Percentiles rank a stretch among this genome's conserved stretches.
These are phyloP conservation scores for Sinhomidia bicolor DNA, from an alignment of 2,888 invertebrate species.

Conservation along the genomic window DNA sequence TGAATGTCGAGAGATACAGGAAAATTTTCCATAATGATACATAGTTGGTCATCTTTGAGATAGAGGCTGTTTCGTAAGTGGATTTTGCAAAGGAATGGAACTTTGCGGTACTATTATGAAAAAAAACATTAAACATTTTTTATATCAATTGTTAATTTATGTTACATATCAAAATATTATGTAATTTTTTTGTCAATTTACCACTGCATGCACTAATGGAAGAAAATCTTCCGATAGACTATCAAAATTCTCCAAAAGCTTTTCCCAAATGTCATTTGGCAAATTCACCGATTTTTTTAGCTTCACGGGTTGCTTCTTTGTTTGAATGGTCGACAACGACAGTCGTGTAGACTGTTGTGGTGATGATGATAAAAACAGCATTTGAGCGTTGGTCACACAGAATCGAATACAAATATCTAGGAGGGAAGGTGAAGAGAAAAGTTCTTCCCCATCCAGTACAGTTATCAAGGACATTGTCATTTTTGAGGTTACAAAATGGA, in stretches of 20 bases:
- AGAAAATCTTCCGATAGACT: neutral
- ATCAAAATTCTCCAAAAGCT: conserved; percentile 31
- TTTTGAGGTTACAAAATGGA: neutral
- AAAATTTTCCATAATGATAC: neutral
- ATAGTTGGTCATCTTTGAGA: conserved; percentile 39
- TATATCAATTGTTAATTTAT: neutral
- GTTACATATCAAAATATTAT: neutral
- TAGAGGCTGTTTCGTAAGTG: conserved; percentile 30
- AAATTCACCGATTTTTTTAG: neutral
- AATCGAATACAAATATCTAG: conserved; percentile 1
- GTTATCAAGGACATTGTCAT: conserved; percentile 15
- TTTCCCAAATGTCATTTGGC: conserved; percentile 43
- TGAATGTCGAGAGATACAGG: conserved; percentile 59
- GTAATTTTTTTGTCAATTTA: neutral
- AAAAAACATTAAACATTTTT: neutral
- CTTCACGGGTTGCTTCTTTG: neutral
- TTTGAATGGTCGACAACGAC: no score
- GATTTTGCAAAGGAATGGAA: neutral
- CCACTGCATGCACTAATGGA: neutral
- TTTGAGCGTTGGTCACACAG: conserved; percentile 19
- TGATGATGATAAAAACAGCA: neutral
- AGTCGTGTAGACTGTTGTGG: no score
- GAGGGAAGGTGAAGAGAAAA: conserved; percentile 30
- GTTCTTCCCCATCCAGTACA: neutral
- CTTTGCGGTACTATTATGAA: neutral